phyloP scores from a whole-genome alignment of 64 coral and sea anemone species.

The Acropora yongei region DNA sequence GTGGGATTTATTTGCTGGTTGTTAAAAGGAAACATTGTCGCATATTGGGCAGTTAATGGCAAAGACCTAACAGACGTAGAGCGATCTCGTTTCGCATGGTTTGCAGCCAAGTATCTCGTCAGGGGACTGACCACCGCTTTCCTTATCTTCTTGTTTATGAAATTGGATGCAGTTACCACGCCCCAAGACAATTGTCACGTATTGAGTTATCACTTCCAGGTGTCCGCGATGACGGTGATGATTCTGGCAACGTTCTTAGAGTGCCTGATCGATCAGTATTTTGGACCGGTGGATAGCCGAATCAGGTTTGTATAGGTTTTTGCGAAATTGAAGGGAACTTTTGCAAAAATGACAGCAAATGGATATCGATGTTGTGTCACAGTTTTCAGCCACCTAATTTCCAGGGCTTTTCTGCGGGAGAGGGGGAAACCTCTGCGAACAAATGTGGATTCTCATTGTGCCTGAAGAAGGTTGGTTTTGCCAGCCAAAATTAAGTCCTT shows the following conservation, averaged over 20 bases:
- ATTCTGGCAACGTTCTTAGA: slow-evolving; percentile 51
- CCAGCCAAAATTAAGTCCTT: no score
- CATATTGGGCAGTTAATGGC: slow-evolving; percentile 23
- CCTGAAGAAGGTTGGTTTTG: no score
- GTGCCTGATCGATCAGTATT: slow-evolving; percentile 62
- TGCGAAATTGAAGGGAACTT: no score
- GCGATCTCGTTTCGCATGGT: slow-evolving; percentile 30
- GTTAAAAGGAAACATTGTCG: slow-evolving; percentile 41
- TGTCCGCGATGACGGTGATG: slow-evolving; percentile 50
- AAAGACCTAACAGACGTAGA: background rate
- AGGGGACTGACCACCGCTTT: slow-evolving; percentile 39
- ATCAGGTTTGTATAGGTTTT: slow-evolving; percentile 70
- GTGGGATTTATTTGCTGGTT: slow-evolving; percentile 68
- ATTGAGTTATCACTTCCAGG: slow-evolving; percentile 40
- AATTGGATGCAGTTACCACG: background rate
- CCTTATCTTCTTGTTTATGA: slow-evolving; percentile 66
- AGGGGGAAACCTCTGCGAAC: no score
- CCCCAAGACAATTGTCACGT: slow-evolving; percentile 11
- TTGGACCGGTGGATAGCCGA: slow-evolving; percentile 38
- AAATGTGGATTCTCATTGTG: no score
- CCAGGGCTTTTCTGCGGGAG: no score
- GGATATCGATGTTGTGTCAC: no score
- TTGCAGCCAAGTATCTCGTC: slow-evolving; percentile 2
- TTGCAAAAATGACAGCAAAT: no score
- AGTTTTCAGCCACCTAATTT: no score